Conservation (phyloP, 2,797 vertebrate genomes). For the Sebastes matsubarae region DNA sequence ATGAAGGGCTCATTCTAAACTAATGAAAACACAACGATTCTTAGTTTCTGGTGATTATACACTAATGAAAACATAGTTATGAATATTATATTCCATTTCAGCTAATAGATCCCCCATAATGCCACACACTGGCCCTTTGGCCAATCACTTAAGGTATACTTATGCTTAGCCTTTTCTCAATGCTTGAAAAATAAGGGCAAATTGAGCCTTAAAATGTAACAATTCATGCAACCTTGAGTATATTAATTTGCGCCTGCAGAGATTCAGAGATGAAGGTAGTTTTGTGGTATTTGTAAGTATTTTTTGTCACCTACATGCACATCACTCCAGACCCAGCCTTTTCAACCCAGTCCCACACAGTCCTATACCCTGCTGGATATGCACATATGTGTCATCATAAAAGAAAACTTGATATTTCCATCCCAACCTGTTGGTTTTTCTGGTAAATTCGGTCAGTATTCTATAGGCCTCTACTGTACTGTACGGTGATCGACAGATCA, state of each 20-base stretch:
- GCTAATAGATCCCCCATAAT: no score
- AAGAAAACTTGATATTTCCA: no score
- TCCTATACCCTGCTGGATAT: not conserved
- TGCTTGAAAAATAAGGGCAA: not conserved
- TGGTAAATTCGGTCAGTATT: no score
- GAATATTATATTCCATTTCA: no score
- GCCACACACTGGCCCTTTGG: not conserved
- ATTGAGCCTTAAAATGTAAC: not conserved
- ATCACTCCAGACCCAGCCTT: not conserved
- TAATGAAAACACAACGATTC: no score
- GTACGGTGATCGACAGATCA: not conserved
- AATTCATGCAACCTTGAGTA: not conserved
- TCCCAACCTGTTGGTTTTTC: no score
- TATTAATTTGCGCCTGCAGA: not conserved
- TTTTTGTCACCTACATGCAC: not conserved
- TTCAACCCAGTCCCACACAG: not conserved
- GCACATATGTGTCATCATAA: not conserved
- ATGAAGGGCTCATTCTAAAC: no score
- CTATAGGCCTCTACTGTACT: no score
- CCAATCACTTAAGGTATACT: no score
- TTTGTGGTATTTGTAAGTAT: not conserved
- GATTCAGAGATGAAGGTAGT: not conserved
- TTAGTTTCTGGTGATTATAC: no score
- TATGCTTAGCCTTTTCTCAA: not conserved
- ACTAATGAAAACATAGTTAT: no score